These are phyloP conservation scores for Cassiopea andromeda DNA, from an alignment of 30 jellyfish, hydroid and myxozoan species.

Conservation along the genomic window DNA sequence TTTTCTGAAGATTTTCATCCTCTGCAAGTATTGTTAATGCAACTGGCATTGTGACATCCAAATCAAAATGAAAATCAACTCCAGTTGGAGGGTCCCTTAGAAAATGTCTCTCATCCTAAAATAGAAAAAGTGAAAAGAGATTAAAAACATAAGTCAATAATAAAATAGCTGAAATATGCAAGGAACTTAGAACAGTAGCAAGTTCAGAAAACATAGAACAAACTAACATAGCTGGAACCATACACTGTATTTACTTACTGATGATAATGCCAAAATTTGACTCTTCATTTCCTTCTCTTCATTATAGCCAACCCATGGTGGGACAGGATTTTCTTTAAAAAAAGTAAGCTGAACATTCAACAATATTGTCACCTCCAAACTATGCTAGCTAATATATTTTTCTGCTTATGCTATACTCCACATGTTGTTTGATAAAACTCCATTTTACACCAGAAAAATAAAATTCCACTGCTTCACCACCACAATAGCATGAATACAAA, in stretches of 20 bases:
- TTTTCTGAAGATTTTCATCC: slow-evolving; percentile 80
- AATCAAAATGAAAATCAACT: slow-evolving; percentile 86
- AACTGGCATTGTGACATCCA: slow-evolving; percentile 90
- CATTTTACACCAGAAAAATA: no score
- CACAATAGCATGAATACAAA: background rate
- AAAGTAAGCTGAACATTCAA: no score
- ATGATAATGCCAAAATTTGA: slow-evolving; percentile 87
- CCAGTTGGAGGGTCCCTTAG: slow-evolving; percentile 99
- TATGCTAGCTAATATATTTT: no score
- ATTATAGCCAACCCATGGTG: slow-evolving; percentile 99
- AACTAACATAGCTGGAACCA: background rate
- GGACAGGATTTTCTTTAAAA: slow-evolving; percentile 85
- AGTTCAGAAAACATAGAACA: background rate
- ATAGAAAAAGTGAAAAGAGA: background rate
- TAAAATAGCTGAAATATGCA: background rate
- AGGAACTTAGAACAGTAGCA: background rate
- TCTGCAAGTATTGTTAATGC: slow-evolving; percentile 93
- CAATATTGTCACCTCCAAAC: no score
- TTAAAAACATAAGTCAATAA: background rate
- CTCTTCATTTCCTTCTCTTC: slow-evolving; percentile 92
- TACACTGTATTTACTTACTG: slow-evolving; percentile 49
- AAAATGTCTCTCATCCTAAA: slow-evolving; percentile 97
- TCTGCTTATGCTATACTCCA: no score
- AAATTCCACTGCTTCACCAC: background rate
- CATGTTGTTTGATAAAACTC: no score